These are phyloP conservation scores for Platycheirus rosarum DNA, from an alignment of 2,888 invertebrate species.

Conservation along the genomic window DNA sequence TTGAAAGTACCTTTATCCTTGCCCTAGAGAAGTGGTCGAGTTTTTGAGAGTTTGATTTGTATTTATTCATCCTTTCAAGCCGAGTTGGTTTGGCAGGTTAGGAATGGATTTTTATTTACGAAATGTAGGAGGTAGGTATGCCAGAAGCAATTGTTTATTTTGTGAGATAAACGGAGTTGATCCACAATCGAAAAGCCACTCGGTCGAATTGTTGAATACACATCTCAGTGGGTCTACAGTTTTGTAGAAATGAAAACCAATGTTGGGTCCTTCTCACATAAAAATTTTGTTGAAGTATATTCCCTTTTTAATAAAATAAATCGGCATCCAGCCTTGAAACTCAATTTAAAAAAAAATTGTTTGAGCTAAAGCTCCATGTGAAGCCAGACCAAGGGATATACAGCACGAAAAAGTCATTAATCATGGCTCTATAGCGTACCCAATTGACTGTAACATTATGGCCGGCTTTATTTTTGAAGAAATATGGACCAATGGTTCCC, in stretches of 20 bases:
- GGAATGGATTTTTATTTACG: constrained; percentile 13
- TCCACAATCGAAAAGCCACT: constrained; percentile 21
- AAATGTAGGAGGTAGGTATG: constrained; percentile 46
- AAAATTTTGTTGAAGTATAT: too few species aligned
- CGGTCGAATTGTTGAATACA: constrained; percentile 16
- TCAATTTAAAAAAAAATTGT: too few species aligned
- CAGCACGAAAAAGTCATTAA: too few species aligned
- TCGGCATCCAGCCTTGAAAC: too few species aligned
- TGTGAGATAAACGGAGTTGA: constrained; percentile 32
- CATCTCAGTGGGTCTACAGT: not conserved
- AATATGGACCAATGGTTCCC: too few species aligned
- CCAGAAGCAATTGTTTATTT: constrained; percentile 35
- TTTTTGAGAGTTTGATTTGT: constrained; percentile 36
- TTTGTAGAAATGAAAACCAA: not conserved
- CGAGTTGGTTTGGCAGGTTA: constrained; percentile 9
- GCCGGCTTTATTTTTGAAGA: too few species aligned
- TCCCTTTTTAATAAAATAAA: too few species aligned
- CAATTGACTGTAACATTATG: too few species aligned
- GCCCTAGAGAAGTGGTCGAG: constrained; percentile 11
- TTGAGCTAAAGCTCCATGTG: too few species aligned
- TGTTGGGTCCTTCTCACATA: too few species aligned
- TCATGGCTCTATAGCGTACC: too few species aligned
- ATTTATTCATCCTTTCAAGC: constrained; percentile 45
- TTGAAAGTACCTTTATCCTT: constrained; percentile 60
- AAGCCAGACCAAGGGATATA: too few species aligned